Conservation (phyloP, 2,888 invertebrate genomes). For the Aelia acuminata region DNA sequence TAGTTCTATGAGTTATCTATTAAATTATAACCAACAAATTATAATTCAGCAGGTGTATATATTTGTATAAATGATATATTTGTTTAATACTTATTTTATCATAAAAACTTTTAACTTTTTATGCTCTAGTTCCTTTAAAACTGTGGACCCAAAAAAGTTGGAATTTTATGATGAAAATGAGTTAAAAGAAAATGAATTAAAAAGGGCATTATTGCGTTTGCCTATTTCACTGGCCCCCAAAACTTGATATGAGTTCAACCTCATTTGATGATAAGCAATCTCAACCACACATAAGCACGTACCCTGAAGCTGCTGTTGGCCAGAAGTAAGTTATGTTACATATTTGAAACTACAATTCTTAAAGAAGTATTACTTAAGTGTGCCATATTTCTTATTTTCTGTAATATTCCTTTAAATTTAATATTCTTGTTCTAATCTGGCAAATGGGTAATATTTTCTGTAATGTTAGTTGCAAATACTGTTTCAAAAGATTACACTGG, state of each 20-base stretch:
- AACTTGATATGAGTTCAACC: conserved; percentile 26
- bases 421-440: too few relatives aligned
- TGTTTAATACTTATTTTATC: background rate
- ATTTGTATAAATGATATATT: too few relatives aligned
- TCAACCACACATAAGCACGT: background rate
- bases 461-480: too few relatives aligned
- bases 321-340: background rate
- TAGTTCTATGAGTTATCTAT: too few relatives aligned
- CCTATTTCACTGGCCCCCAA: background rate
- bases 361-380: background rate
- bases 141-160: background rate
- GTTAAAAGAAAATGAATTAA: background rate
- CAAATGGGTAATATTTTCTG: too few relatives aligned
- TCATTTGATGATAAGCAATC: background rate
- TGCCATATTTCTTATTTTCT: background rate
- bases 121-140: background rate
- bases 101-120: background rate
- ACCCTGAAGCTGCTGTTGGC: background rate
- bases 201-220: background rate
- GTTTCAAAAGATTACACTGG: too few relatives aligned
- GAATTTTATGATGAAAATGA: background rate
- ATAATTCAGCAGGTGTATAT: too few relatives aligned
- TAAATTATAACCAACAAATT: too few relatives aligned
- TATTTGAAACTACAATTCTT: background rate
- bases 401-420: too few relatives aligned